Base-by-base conservation (phyloP, 2,113 vertebrate species). In the Varanus salvator region DNA sequence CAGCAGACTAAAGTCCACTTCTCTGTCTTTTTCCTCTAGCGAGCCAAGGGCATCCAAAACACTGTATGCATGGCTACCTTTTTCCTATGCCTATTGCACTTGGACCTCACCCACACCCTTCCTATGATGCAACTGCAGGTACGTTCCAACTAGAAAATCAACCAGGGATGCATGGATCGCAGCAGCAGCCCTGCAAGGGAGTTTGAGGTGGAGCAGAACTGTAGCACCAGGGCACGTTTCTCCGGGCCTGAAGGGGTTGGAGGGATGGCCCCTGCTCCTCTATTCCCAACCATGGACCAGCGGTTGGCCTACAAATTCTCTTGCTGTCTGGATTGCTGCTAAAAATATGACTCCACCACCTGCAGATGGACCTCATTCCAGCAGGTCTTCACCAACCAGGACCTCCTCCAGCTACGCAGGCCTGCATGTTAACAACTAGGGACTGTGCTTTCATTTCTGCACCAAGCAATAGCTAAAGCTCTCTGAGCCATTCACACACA, bases 1-100 rank as follows among this genome's bases (percentile, higher is more conserved):
- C 9, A 44, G 27, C 27, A 77, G 84, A 74, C 50, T 75, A 94
- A 72, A 0, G 0, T 44, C 52, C 71, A 66, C 14, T 38, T 48
- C 50, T 8, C 29, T 11, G 11, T 66, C 29, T 52, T 17, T 78
- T 86, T 44, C 89, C 90, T 95, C 6, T 87, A 98, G 98, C 98
- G 86, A 98, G 97, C 94, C 98, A 99, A 91, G 97, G 97, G 8
- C 96, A 97, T 52, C 96, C 97, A 81, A 99, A 99, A 93, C 87
- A 96, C 88, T 99, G 98, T 92, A 95, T 97, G 94, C 97, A 97
- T 11, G 98, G 98, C 72, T 98, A 98, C 95, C 98, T 99, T 74
- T 98, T 99, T 91, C 98, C 98, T 8, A 95, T 98, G 95, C 98
- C 98, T 17, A 97, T 98, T 19, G 95, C 97, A 8, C 86, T 97